Evolutionary conservation across 2,113 vertebrate genomes (phyloP), one percentile per base, ranked within the genome.

Genomic region (Rhinolophus ferrumequinum): DNA sequence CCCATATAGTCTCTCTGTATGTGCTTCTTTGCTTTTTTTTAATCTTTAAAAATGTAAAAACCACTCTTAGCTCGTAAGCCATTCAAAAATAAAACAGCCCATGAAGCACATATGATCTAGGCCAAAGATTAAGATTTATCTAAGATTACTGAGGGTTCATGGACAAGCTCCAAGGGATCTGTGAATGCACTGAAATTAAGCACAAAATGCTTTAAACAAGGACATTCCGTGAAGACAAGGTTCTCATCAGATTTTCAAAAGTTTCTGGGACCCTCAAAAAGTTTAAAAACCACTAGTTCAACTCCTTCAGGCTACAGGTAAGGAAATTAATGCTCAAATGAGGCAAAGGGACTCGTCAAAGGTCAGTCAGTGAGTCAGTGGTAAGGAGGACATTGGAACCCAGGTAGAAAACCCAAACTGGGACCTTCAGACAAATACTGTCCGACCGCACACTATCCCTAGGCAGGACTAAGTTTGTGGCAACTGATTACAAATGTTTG

Each of bases 41-140:
- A 7, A 92, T 4, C 33, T 73, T 33, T 75, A 86, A 89, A 94
- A 91, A 72, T 30, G 7, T 62, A 88, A 88, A 92, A 76, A 64
- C 22, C n/a, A 92, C 66, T 35, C 44, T 93, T 91, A 67, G 64
- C 6, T 92, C 33, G 19, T 30, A 92, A 96, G 82, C 24, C 90
- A 89, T 82, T 95, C 22, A 90, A 94, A 93, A 79, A 93, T 50
- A 87, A 87, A 88, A 50, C 30, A 91, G 35, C 6, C 72, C 73
- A 21, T 56, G 69, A 56, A 9, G 22, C 7, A 73, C 8, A 70
- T 3, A 21, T 62, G 41, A 24, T 87, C 35, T 80, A 92, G 13
- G 33, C 41, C 94, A 92, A 97, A 96, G 16, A 88, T 62, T 38
- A 82, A 35, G 50, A 75, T 66, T 87, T 76, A 70, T 56, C 38